phyloP scores from a whole-genome alignment of 30 jellyfish, hydroid and myxozoan species.

The Pseudorhiza aurosa region DNA sequence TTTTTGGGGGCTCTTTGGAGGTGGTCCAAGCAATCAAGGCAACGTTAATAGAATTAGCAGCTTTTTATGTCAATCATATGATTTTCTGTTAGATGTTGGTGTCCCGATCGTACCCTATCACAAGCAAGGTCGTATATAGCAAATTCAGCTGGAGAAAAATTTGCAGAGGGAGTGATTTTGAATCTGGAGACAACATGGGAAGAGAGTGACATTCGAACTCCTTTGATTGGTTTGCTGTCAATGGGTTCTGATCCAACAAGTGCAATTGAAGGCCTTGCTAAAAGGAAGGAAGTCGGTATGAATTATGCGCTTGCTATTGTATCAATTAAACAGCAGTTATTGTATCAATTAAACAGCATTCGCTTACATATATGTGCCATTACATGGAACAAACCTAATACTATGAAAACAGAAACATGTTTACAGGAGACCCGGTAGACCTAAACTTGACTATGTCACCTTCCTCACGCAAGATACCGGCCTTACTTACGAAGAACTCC shows the following conservation, averaged over 20 bases:
- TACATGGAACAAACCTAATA: no score
- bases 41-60: no score
- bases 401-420: no score
- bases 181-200: conserved; percentile 93
- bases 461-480: no score
- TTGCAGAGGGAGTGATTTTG: conserved; percentile 91
- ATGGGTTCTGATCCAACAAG: conserved; percentile 98
- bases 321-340: not conserved
- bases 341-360: no score
- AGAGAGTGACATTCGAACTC: conserved; percentile 83
- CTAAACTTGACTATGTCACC: no score
- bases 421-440: no score
- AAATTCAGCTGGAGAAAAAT: conserved; percentile 86
- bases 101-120: conserved; percentile 93
- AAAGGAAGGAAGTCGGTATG: conserved; percentile 71
- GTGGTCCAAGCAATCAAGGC: no score
- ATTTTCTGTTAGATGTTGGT: conserved; percentile 89
- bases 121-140: conserved; percentile 92
- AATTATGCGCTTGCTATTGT: not conserved
- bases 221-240: conserved; percentile 88
- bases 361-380: no score
- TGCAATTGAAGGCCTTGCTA: conserved; percentile 92
- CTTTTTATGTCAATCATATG: no score
- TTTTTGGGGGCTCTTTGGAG: no score
- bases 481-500: no score